Percentiles rank a stretch among this genome's conserved stretches.
Conservation (phyloP, 1,140 invertebrate species). For the Branchinecta lindahli region DNA sequence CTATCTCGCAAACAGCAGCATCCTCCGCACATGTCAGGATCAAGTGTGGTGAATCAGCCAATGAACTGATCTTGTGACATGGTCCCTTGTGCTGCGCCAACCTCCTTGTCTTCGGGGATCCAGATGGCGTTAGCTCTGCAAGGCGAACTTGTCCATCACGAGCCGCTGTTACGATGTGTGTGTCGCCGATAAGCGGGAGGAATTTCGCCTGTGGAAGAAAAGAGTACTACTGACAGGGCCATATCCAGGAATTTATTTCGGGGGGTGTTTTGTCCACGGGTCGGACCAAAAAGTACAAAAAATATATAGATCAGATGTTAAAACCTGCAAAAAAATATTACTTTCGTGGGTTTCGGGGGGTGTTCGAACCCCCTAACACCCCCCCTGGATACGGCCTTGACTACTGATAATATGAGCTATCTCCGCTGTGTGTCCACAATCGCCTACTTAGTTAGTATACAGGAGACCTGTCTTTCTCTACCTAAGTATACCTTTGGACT, state of each 20-base stretch:
- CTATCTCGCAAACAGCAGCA: constrained; percentile 58
- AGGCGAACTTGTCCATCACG: constrained; percentile 70
- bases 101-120: constrained; percentile 38
- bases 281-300: too few relatives aligned
- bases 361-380: too few relatives aligned
- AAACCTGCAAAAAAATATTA: too few relatives aligned
- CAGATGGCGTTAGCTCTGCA: constrained; percentile 38
- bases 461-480: constrained; percentile 7
- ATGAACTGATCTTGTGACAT: constrained; percentile 60
- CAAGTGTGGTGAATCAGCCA: constrained; percentile 53
- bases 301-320: too few relatives aligned
- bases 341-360: too few relatives aligned
- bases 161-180: constrained; percentile 68
- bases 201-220: constrained; percentile 43
- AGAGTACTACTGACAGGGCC: constrained; percentile 11
- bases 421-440: not conserved
- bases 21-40: constrained; percentile 79
- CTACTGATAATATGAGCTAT: not conserved
- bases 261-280: too few relatives aligned
- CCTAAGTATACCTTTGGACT: too few relatives aligned
- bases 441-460: not conserved
- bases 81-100: constrained; percentile 52
- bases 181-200: constrained; percentile 49
- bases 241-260: too few relatives aligned
- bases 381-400: too few relatives aligned